A percentile compares a stretch with the other conserved stretches of the same genome.
These are phyloP conservation scores for Apodemia zela DNA, from an alignment of 2,888 invertebrate species.

Conservation along the genomic window DNA sequence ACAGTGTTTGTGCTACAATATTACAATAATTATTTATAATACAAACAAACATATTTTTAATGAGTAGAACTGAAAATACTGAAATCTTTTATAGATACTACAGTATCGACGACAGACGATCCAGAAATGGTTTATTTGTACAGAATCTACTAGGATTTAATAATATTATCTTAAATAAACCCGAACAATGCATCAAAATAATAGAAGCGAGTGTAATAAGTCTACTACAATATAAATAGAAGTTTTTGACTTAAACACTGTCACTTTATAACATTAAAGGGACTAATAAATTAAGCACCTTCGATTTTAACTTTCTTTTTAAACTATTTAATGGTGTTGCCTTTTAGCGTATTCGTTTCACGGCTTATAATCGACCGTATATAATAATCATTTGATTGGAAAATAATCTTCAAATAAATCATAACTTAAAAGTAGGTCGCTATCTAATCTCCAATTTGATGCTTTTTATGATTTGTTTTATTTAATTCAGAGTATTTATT, in stretches of 20 bases:
- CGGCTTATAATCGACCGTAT: conserved; percentile 32
- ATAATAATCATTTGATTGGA: conserved; percentile 35
- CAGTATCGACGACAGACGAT: too few species aligned
- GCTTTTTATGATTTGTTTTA: conserved; percentile 1
- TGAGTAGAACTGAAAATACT: too few species aligned
- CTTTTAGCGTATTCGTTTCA: conserved; percentile 39
- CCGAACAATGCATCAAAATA: too few species aligned
- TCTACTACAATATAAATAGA: too few species aligned
- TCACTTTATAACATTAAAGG: conserved; percentile 37
- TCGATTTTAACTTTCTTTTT: conserved; percentile 57
- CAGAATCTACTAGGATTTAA: too few species aligned
- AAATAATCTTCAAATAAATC: conserved; percentile 36
- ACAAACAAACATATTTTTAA: too few species aligned
- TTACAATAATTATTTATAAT: too few species aligned
- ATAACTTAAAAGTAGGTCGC: conserved; percentile 32
- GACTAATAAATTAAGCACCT: conserved; percentile 56
- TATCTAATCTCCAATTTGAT: conserved; percentile 27
- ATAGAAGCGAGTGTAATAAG: too few species aligned
- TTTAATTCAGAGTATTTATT: conserved; percentile 10
- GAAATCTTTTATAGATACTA: too few species aligned
- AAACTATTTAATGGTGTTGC: conserved; percentile 45
- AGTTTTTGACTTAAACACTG: not conserved
- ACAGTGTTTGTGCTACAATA: too few species aligned
- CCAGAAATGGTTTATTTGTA: too few species aligned
- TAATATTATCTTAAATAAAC: too few species aligned